Base-by-base conservation (phyloP, 1,140 invertebrate genomes). In the Nilaparvata lugens region DNA sequence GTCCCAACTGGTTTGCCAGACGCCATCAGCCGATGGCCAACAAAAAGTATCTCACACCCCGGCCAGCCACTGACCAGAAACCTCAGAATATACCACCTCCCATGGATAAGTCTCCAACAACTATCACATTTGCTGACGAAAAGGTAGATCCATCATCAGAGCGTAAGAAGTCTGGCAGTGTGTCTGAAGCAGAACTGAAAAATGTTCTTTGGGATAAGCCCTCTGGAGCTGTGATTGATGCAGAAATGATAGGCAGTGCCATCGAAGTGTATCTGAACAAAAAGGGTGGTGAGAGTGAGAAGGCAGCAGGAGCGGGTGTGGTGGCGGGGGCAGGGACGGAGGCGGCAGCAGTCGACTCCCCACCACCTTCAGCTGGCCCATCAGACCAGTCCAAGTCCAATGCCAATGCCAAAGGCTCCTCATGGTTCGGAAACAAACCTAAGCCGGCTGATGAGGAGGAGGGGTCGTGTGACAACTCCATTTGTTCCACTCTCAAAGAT, bases 401-500 rank as follows among this genome's bases (percentile, higher is more conserved):
- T 16, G 24, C 51, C 19, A 59, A 63, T 58, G 42, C 55, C 18
- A 60, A 42, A 24, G 56, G 58, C 55, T 38, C 51, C 13, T 59
- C 58, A 7, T 67, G 65, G 65, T 61, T 61, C 35, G 56, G 54
- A 19, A 55, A 31, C 14, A 62, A 65, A 31, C 28, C 55, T 42
- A 77, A 75, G 42, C 74, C 73, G 25, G 72, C 75, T 35, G 81
- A 84, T 9, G 83, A 84, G 40, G 83, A 86, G 31, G 83, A 84
- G 13, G 74, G 79, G 3, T 79, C 84, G 9, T 88, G 86, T 73
- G 87, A 90, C 59, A 79, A 83, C 19, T 83, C 83, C 14, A 78
- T 90, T 52, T 90, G 88, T 72, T 84, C 87, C 38, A 87, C 87
- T 9, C 75, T 91, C 11, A 90, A 90, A 72, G 87, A 90, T 71